phyloP scores from a whole-genome alignment of 2,113 vertebrate species.

The Galeopterus variegatus region DNA sequence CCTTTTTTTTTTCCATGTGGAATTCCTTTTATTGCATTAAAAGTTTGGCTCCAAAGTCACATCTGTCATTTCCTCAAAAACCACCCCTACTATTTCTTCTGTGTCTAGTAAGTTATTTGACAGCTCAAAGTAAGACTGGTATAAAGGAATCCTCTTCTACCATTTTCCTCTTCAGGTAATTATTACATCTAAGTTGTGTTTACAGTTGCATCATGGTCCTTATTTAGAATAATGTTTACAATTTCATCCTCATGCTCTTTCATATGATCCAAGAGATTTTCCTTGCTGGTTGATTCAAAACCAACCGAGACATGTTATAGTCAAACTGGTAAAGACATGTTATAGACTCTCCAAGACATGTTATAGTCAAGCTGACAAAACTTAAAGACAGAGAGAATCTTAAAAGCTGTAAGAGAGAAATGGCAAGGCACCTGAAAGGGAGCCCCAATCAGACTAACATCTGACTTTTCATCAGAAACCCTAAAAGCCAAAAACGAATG shows the following conservation, averaged over 20 bases:
- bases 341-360: no score
- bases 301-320: conserved; percentile 78
- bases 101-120: conserved; percentile 78
- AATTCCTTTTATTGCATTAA: conserved; percentile 80
- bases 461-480: no score
- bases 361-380: no score
- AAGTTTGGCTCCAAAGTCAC: conserved; percentile 75
- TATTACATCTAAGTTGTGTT: conserved; percentile 83
- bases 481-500: no score
- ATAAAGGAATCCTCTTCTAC: conserved; percentile 47
- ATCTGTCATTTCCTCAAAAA: conserved; percentile 38
- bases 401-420: no score
- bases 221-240: conserved; percentile 98
- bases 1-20: conserved; percentile 29
- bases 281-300: conserved; percentile 98
- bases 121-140: conserved; percentile 71
- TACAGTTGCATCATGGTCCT: conserved; percentile 90
- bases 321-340: no score
- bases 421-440: no score
- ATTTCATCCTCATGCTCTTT: conserved; percentile 99
- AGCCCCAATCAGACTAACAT: no score
- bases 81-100: conserved; percentile 66
- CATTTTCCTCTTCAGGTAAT: conserved; percentile 45
- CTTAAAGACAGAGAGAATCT: no score
- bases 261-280: conserved; percentile 98